Percentiles rank a stretch among this genome's conserved stretches.
phyloP scores from a whole-genome alignment of 2,797 vertebrate genomes.

The Mastacembelus armatus region DNA sequence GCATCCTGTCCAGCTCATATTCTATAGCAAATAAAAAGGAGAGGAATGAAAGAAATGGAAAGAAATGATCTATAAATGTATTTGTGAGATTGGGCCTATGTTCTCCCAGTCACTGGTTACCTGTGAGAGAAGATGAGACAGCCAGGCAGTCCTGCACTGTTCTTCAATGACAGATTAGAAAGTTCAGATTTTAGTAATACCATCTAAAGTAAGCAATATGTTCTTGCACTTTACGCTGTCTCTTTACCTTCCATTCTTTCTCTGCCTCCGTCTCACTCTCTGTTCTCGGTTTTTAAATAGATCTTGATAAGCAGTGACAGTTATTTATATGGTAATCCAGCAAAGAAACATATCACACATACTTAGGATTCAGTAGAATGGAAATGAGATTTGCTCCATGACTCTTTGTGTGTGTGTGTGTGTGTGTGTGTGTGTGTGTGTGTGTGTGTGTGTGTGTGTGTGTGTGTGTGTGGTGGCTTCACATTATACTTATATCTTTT shows the following conservation, averaged over 20 bases:
- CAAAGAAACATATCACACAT: conserved; percentile 40
- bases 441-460: neutral
- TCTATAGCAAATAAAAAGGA: too few species aligned
- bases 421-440: neutral
- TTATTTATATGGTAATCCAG: conserved; percentile 63
- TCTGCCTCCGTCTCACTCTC: conserved; percentile 1
- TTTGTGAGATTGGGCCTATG: too few species aligned
- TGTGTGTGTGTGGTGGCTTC: neutral
- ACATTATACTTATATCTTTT: neutral
- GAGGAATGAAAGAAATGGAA: too few species aligned
- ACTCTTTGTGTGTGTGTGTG: neutral
- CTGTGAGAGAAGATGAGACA: too few species aligned
- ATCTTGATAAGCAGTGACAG: conserved; percentile 52
- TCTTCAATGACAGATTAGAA: neutral
- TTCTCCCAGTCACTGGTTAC: too few species aligned
- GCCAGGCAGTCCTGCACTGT: too few species aligned
- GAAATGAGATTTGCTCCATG: conserved; percentile 23
- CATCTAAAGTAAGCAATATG: neutral
- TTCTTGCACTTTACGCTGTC: neutral
- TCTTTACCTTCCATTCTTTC: too few species aligned
- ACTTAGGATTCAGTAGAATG: conserved; percentile 31
- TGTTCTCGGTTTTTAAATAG: conserved; percentile 38
- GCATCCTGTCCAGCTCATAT: too few species aligned
- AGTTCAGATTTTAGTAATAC: neutral
- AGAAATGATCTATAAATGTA: too few species aligned